A percentile compares a stretch with the other conserved stretches of the same genome.
Conservation (phyloP, 2,797 vertebrate species). For the Sus cebifrons region DNA sequence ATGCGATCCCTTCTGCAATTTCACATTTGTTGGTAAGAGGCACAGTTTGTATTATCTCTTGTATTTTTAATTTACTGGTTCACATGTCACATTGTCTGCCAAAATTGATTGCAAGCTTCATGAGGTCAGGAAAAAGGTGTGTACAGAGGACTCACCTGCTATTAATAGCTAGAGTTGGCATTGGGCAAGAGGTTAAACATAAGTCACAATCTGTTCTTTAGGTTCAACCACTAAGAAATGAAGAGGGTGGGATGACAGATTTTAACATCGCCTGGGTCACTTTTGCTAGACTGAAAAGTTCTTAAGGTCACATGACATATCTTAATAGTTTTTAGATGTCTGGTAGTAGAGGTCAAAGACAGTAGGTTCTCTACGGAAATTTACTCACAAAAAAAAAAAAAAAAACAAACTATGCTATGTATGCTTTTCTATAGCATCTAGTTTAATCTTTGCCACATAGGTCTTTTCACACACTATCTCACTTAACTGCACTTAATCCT, state of each 20-base stretch:
- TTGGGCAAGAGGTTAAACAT: not conserved
- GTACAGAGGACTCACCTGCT: not conserved
- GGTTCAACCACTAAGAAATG: not conserved
- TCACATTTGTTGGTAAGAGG: not conserved
- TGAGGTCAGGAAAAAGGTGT: not conserved
- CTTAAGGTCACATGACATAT: not conserved
- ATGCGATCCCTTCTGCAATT: not conserved
- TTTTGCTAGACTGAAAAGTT: not conserved
- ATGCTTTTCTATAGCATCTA: not conserved
- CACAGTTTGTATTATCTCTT: not conserved
- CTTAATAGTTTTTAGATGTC: not conserved
- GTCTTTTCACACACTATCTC: slow-evolving; percentile 15
- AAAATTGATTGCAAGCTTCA: not conserved
- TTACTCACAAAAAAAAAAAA: not conserved
- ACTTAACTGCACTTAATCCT: not conserved
- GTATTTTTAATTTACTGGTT: not conserved
- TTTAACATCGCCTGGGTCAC: not conserved
- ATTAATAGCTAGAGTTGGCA: not conserved
- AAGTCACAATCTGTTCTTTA: not conserved
- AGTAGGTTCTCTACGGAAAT: not conserved
- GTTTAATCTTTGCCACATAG: not conserved
- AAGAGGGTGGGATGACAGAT: not conserved
- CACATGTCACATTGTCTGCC: not conserved
- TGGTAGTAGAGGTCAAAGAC: not conserved
- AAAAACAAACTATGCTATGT: not conserved